Evolutionary conservation across 2,888 invertebrate species (phyloP).

Genomic region (Erannis defoliaria): DNA sequence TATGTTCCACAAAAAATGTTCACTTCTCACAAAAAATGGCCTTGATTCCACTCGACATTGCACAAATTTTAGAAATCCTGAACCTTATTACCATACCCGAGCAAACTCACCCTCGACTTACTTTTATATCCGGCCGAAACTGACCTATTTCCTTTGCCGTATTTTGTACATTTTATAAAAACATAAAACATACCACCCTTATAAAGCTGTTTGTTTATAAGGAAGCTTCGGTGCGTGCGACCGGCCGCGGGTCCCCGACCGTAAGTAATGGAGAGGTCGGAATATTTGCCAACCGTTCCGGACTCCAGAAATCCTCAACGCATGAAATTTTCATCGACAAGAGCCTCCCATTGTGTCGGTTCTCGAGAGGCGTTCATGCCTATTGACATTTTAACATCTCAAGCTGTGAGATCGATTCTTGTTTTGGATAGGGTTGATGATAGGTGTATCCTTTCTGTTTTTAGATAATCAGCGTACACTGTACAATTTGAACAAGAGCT

Average conservation of each 20-base stretch:
- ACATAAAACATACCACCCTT: conserved; percentile 42
- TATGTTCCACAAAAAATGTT: background rate
- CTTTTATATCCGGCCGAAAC: conserved; percentile 20
- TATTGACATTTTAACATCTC: conserved; percentile 53
- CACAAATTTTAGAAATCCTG: conserved; percentile 9
- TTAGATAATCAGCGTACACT: too few species aligned
- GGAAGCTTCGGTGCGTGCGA: conserved; percentile 54
- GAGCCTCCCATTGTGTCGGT: conserved; percentile 51
- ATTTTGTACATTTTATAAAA: conserved; percentile 40
- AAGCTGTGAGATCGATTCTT: conserved; percentile 13
- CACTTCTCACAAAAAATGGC: conserved; percentile 5
- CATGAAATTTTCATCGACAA: conserved; percentile 68
- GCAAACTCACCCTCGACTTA: conserved; percentile 23
- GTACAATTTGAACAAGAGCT: too few species aligned
- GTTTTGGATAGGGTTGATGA: conserved; percentile 12
- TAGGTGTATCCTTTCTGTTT: background rate
- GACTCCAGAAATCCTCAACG: conserved; percentile 60
- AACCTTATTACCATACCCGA: conserved; percentile 29
- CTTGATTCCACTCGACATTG: conserved; percentile 18
- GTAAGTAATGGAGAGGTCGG: conserved; percentile 70
- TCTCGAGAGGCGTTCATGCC: conserved; percentile 53
- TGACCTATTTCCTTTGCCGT: conserved; percentile 35
- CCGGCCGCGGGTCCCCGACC: conserved; percentile 53
- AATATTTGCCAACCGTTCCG: conserved; percentile 64
- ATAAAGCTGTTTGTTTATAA: conserved; percentile 64